These are phyloP conservation scores for Phrynocephalus forsythii DNA, from an alignment of 2,797 vertebrate species.

Conservation along the genomic window DNA sequence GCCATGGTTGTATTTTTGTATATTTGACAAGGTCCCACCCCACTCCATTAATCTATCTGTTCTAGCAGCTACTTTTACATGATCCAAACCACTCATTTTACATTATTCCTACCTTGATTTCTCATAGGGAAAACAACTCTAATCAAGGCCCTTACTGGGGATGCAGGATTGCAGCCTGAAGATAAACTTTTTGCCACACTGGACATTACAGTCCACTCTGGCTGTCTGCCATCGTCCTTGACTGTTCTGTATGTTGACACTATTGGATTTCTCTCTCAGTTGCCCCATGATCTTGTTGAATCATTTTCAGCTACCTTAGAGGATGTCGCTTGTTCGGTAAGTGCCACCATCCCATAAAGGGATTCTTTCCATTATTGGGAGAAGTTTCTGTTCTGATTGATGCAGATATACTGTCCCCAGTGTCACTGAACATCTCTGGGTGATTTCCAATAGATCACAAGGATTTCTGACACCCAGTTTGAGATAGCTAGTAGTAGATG, in stretches of 20 bases:
- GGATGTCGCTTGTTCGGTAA: constrained; percentile 89
- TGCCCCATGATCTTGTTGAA: constrained; percentile 91
- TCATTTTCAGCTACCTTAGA: constrained; percentile 94
- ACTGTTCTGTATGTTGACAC: constrained; percentile 91
- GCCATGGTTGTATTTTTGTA: neutral
- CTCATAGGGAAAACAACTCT: constrained; percentile 91
- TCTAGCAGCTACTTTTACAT: constrained; percentile 20
- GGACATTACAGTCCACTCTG: constrained; percentile 90
- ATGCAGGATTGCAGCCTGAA: constrained; percentile 82
- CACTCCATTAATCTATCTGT: neutral
- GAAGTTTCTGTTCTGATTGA: neutral
- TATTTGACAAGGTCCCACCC: neutral
- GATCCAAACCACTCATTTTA: constrained; percentile 23
- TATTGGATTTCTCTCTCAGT: constrained; percentile 93
- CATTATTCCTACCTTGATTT: constrained; percentile 13
- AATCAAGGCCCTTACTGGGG: constrained; percentile 91
- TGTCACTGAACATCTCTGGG: neutral
- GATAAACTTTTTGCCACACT: constrained; percentile 93
- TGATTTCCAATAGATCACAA: neutral
- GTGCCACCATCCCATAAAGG: constrained; percentile 42
- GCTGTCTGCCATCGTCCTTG: constrained; percentile 85
- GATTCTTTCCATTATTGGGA: neutral
- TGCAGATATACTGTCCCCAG: constrained; percentile 8
- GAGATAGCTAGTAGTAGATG: neutral
- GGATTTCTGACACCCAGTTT: neutral